A percentile compares a stretch with the other conserved stretches of the same genome.
These are phyloP conservation scores for Trisateles emortualis DNA, from an alignment of 2,888 invertebrate genomes.

Conservation along the genomic window DNA sequence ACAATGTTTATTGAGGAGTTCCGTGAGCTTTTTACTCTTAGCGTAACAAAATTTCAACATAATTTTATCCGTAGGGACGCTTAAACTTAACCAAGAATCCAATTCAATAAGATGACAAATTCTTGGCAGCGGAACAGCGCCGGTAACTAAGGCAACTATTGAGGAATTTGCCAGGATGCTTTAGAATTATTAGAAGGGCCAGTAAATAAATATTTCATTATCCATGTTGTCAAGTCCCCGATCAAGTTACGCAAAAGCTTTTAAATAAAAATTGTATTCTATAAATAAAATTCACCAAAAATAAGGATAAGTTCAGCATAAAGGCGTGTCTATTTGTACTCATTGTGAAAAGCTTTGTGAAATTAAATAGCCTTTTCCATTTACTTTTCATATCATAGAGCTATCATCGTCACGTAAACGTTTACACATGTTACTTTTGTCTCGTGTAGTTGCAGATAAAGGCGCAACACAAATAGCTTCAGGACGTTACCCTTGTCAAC, in stretches of 20 bases:
- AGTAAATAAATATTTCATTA: conserved; percentile 14
- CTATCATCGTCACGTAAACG: conserved; percentile 27
- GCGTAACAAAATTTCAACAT: conserved; percentile 11
- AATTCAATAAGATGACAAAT: conserved; percentile 27
- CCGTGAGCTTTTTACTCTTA: conserved; percentile 30
- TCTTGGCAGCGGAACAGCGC: conserved; percentile 28
- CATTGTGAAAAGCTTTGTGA: neutral
- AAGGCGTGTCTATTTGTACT: neutral
- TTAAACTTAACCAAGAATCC: conserved; percentile 30
- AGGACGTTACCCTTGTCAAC: conserved; percentile 77
- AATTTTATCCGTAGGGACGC: conserved; percentile 13
- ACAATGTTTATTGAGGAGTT: conserved; percentile 37
- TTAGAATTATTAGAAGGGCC: conserved; percentile 15
- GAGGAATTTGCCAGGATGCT: conserved; percentile 14
- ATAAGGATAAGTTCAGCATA: neutral
- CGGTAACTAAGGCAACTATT: conserved; percentile 27
- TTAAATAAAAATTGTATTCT: neutral
- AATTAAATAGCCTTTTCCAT: neutral
- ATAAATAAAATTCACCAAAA: neutral
- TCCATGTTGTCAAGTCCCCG: neutral
- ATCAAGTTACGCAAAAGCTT: neutral
- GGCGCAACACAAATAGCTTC: conserved; percentile 65
- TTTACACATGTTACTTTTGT: conserved; percentile 41
- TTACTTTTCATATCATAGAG: neutral
- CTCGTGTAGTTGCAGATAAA: conserved; percentile 48